Conservation (phyloP, 1,140 invertebrate genomes). For the Arctopsyche grandis region DNA sequence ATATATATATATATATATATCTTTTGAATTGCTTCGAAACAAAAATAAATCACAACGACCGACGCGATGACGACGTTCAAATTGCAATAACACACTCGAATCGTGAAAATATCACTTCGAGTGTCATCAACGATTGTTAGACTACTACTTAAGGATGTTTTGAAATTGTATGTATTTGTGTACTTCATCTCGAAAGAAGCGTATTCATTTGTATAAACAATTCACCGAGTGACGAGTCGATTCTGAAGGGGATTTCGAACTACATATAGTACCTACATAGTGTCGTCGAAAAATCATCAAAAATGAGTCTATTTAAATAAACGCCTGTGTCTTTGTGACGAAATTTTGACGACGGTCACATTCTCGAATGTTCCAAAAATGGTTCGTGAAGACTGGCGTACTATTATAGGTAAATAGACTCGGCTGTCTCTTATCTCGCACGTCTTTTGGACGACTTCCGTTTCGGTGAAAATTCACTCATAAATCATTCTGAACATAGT, state of each 20-base stretch:
- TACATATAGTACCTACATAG: not conserved
- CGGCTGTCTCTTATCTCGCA: not conserved
- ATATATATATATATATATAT: no score
- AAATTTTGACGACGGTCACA: constrained; percentile 13
- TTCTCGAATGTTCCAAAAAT: not conserved
- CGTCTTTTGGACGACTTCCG: constrained; percentile 4
- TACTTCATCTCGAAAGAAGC: no score
- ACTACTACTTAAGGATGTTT: no score
- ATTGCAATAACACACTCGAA: no score
- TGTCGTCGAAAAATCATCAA: not conserved
- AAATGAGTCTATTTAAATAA: constrained; percentile 17
- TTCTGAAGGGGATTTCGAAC: not conserved
- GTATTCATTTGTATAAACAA: no score
- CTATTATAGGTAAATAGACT: not conserved
- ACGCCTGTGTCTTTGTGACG: not conserved
- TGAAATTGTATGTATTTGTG: no score
- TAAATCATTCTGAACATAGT: constrained; percentile 51
- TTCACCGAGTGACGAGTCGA: no score
- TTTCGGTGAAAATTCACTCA: constrained; percentile 33
- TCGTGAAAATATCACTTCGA: no score
- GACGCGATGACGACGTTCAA: no score
- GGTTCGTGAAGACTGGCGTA: not conserved
- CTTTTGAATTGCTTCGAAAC: no score
- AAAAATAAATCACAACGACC: no score
- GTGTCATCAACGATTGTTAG: no score